A percentile compares a stretch with the other conserved stretches of the same genome.
These are phyloP conservation scores for Drosophila tanythrix DNA, from an alignment of 2,888 invertebrate genomes.

Conservation along the genomic window DNA sequence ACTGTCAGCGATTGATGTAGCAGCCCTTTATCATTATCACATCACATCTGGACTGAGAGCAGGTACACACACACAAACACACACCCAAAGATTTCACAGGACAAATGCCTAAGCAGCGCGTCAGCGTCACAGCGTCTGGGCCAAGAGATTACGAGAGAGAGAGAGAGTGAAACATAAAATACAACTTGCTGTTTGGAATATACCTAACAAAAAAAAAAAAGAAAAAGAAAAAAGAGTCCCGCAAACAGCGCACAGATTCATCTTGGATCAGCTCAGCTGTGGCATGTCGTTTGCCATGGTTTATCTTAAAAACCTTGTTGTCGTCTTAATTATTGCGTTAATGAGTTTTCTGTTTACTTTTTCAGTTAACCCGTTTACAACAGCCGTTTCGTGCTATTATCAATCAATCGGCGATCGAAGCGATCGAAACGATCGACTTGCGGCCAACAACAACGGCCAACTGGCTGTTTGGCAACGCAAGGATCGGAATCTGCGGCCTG, in stretches of 20 bases:
- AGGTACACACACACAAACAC: slow-evolving; percentile 61
- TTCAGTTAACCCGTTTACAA: slow-evolving; percentile 73
- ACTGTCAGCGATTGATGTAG: slow-evolving; percentile 81
- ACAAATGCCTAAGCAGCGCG: slow-evolving; percentile 80
- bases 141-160: slow-evolving; percentile 3
- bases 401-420: slow-evolving; percentile 71
- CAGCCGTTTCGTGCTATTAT: slow-evolving; percentile 77
- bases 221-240: background rate
- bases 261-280: slow-evolving; percentile 32
- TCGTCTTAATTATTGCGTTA: slow-evolving; percentile 84
- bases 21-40: slow-evolving; percentile 81
- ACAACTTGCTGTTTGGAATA: slow-evolving; percentile 1
- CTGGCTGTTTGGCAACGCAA: slow-evolving; percentile 12
- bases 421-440: slow-evolving; percentile 52
- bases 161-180: slow-evolving; percentile 11
- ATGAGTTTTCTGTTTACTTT: slow-evolving; percentile 82
- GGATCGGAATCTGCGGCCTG: slow-evolving; percentile 59
- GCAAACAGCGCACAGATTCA: background rate
- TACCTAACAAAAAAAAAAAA: slow-evolving; percentile 7
- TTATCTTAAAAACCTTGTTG: slow-evolving; percentile 83
- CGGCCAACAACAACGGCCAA: slow-evolving; percentile 16
- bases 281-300: slow-evolving; percentile 60
- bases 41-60: slow-evolving; percentile 78
- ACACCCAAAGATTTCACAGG: slow-evolving; percentile 50
- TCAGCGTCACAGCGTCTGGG: slow-evolving; percentile 77